Base-by-base conservation (phyloP, 2,797 vertebrate genomes). In the Tiaroga cobitis region DNA sequence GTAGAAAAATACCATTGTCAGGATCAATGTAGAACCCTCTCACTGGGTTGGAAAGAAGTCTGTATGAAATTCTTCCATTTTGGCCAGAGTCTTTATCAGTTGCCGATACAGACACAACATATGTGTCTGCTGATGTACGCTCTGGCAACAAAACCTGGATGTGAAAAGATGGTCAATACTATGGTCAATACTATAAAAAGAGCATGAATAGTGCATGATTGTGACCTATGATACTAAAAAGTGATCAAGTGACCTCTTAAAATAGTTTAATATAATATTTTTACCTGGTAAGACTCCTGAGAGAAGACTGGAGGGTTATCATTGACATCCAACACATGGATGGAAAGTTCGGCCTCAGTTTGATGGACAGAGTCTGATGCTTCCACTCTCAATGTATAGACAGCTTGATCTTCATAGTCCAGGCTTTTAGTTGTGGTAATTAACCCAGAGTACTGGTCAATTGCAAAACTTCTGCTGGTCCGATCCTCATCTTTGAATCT, bases 221-320 rank as follows among this genome's bases (percentile, higher is more conserved):
- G 8, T 29, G 43, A 13, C 15, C n/a, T 63, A 78, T 4, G n/a
- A 78, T 41, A 21, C 56, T 43, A 61, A 78, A 61, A 41, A 32
- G 26, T 9, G 18, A 39, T 39, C 32, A 61, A 59, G 34, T 37
- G 32, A n/a, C 8, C 4, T 37, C 13, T 78, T 39, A 54, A 32
- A 54, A 56, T 56, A 49, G 21, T n/a, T 37, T 32, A 19, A 51
- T 82, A 46, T 26, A 34, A 24, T 29, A 41, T 13, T 37, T 46
- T 67, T 65, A 99, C 97, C 97, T 98, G 96, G 91, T 99, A 99
- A 5, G 88, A 95, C 87, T 96, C 94, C 89, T 95, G 92, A 79
- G 93, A 92, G 93, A 99, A 99, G 68, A 95, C 87, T 0, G 98
- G 98, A 70, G 96, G 92, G 2, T 98, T 98, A 93, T 99, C 97